Evolutionary conservation across 2,797 vertebrate genomes (phyloP).

Genomic region (Sebastes oblongus): DNA sequence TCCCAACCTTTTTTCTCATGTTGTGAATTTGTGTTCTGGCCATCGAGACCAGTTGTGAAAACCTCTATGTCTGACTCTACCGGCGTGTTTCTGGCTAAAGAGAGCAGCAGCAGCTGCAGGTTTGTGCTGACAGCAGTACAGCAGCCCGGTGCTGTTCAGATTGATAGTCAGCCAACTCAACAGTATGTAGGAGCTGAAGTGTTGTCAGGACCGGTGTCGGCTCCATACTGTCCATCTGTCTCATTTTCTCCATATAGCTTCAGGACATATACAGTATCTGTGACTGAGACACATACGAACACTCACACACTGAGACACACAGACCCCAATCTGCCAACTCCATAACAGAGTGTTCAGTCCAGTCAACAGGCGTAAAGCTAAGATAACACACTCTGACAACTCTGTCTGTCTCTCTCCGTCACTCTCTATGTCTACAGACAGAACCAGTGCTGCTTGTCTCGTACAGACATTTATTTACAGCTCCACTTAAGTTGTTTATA

Average conservation of each 20-base stretch:
- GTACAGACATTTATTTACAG: conserved; percentile 9
- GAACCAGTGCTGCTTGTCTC: not conserved
- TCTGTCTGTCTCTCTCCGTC: not conserved
- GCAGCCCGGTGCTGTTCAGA: not conserved
- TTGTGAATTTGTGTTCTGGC: not conserved
- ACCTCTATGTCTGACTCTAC: not conserved
- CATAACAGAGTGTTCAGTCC: conserved; percentile 10
- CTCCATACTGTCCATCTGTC: conserved; percentile 31
- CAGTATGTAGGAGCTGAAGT: conserved; percentile 40
- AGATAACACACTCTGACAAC: conserved; percentile 19
- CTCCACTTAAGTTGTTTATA: conserved; percentile 24
- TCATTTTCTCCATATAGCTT: conserved; percentile 11
- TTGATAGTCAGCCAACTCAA: conserved; percentile 20
- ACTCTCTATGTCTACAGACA: not conserved
- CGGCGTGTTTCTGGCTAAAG: not conserved
- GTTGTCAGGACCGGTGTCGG: conserved; percentile 19
- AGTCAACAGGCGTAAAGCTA: conserved; percentile 17
- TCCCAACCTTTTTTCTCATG: not conserved
- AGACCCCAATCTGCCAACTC: conserved; percentile 27
- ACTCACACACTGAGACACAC: not conserved
- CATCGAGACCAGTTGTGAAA: not conserved
- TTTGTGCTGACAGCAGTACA: conserved; percentile 13
- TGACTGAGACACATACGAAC: conserved; percentile 2
- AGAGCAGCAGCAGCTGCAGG: conserved; percentile 18
- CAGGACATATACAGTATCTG: conserved; percentile 13